phyloP scores from a whole-genome alignment of 1,140 invertebrate genomes.

The Drosophila murphyi region DNA sequence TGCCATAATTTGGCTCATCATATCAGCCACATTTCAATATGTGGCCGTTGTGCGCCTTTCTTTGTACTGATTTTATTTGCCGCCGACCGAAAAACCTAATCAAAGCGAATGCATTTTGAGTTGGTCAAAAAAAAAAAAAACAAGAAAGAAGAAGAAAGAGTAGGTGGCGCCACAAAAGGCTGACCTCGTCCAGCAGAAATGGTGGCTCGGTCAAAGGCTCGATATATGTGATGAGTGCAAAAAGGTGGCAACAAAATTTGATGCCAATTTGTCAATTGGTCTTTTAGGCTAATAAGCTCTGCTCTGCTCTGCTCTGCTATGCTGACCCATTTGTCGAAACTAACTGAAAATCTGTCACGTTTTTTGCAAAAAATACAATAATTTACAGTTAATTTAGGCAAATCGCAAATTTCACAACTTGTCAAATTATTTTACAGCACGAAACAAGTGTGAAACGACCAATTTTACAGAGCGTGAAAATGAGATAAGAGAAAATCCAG shows the following conservation, averaged over 20 bases:
- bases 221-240: slow-evolving; percentile 35
- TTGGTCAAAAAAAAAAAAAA: slow-evolving; percentile 8
- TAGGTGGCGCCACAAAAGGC: slow-evolving; percentile 26
- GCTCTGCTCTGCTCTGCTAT: not conserved
- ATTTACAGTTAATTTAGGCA: slow-evolving; percentile 34
- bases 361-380: not conserved
- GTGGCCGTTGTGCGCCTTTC: not conserved
- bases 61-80: not conserved
- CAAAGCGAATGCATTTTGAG: slow-evolving; percentile 65
- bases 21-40: slow-evolving; percentile 27
- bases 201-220: slow-evolving; percentile 40
- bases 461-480: slow-evolving; percentile 9
- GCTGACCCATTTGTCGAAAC: slow-evolving; percentile 33
- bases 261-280: slow-evolving; percentile 54
- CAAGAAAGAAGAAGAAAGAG: not conserved
- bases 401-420: slow-evolving; percentile 57
- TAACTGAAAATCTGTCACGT: not conserved
- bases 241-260: slow-evolving; percentile 25
- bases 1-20: slow-evolving; percentile 25
- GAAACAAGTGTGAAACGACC: slow-evolving; percentile 30
- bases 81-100: slow-evolving; percentile 61
- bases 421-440: slow-evolving; percentile 54
- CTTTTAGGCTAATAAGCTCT: slow-evolving; percentile 36
- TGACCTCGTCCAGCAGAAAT: slow-evolving; percentile 46
- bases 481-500: not conserved